Evolutionary conservation across 2,888 invertebrate genomes (phyloP).

Genomic region (Caenorhabditis imperialis): DNA sequence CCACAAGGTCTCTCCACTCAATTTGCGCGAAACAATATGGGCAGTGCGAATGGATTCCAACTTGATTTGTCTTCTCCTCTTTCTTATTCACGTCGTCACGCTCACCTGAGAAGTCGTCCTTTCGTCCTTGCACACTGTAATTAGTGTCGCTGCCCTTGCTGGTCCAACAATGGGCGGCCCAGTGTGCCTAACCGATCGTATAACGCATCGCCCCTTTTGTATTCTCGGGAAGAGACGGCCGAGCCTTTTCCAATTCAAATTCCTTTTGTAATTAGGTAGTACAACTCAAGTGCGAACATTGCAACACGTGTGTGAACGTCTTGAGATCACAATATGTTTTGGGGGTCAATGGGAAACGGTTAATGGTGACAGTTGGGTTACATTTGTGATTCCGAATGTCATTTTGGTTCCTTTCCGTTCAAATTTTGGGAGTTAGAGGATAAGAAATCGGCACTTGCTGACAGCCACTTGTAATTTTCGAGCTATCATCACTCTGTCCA

Average conservation of each 20-base stretch:
- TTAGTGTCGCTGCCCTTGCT: slow-evolving; percentile 45
- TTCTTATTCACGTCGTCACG: neutral
- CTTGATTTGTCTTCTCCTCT: slow-evolving; percentile 44
- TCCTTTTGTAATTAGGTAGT: too few relatives aligned
- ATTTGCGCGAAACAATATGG: slow-evolving; percentile 49
- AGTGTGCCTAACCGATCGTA: slow-evolving; percentile 26
- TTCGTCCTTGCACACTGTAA: slow-evolving; percentile 54
- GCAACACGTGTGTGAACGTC: too few relatives aligned
- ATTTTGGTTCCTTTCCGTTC: too few relatives aligned
- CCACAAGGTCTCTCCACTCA: slow-evolving; percentile 12
- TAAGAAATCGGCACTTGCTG: too few relatives aligned
- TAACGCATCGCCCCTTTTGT: slow-evolving; percentile 39
- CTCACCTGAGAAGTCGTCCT: slow-evolving; percentile 14
- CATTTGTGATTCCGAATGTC: too few relatives aligned
- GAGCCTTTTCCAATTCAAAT: too few relatives aligned
- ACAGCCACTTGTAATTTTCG: too few relatives aligned
- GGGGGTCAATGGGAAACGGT: neutral
- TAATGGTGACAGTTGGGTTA: neutral
- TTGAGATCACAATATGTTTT: too few relatives aligned
- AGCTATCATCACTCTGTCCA: too few relatives aligned
- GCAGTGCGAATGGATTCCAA: slow-evolving; percentile 16
- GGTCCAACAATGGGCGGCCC: slow-evolving; percentile 32
- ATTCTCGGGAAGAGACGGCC: too few relatives aligned
- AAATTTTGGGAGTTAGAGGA: too few relatives aligned
- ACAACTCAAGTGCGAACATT: too few relatives aligned